Evolutionary conservation across 1,140 invertebrate genomes (phyloP), one percentile per base, ranked within the genome.

Genomic region (Doryteuthis pealeii): DNA sequence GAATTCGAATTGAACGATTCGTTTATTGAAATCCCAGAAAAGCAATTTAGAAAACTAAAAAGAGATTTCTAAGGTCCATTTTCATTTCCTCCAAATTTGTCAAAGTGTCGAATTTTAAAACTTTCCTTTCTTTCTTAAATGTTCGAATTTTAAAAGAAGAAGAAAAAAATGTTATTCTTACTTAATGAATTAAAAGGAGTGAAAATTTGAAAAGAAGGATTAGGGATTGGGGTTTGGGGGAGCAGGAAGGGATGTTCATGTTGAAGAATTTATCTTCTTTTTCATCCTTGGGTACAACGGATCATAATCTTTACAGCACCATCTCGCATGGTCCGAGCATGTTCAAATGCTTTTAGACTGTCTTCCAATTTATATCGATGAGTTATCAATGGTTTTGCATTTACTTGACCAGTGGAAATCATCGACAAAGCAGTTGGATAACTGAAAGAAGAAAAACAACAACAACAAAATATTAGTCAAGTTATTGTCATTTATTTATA

Each of bases 251-350:
- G 30, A 45, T 70, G 74, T 35, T 33, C n/a, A n/a, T 40, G 10
- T 40, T 40, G 35, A 5, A 40, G 35, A 40, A 40, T n/a, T n/a
- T n/a, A n/a, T n/a, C n/a, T n/a, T n/a, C n/a, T n/a, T 10, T 40
- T 3, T 40, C 35, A 40, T 15, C 54, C 54, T 72, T 79, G 72
- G 12, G 65, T 72, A 81, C 94, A 94, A 79, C 96, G 92, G 78
- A 98, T 97, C 91, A 98, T 94, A 78, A 99, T 93, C 89, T 99
- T 99, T 78, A 99, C 93, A 15, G 94, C 91, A 74, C 91, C 92
- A 40, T 84, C 85, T 69, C 76, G 81, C 35, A 78, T 78, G 31
- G 85, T 82, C n/a, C 80, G 81, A 26, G 79, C 67, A 14, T 73
- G 92, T 80, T 98, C 92, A 86, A 98, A 98, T 0, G 97, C 96